phyloP scores from a whole-genome alignment of 2,888 invertebrate genomes.

The Acronicta alni region DNA sequence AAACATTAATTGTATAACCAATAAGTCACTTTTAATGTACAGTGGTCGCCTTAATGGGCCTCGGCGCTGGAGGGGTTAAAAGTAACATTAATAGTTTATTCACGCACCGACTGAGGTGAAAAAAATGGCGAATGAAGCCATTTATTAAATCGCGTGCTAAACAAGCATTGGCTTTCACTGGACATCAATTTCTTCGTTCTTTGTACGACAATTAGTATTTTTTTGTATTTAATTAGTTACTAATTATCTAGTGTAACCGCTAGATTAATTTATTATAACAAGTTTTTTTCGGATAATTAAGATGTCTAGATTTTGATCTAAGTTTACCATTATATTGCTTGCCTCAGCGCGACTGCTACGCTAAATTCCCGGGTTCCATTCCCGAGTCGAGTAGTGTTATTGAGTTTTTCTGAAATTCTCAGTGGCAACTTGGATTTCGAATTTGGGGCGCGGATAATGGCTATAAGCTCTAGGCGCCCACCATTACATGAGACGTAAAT shows the following conservation, averaged over 20 bases:
- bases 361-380: too few relatives aligned
- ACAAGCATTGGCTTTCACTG: constrained; percentile 42
- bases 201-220: constrained; percentile 16
- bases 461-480: too few relatives aligned
- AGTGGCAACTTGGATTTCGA: too few relatives aligned
- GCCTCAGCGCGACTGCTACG: background rate
- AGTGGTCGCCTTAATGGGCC: constrained; percentile 16
- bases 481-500: too few relatives aligned
- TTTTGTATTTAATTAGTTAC: constrained; percentile 37
- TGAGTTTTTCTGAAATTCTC: too few relatives aligned
- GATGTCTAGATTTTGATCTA: background rate
- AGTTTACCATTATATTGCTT: background rate
- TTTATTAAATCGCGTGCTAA: constrained; percentile 42
- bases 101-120: constrained; percentile 10
- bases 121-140: constrained; percentile 30
- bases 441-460: too few relatives aligned
- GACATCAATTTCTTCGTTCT: constrained; percentile 30
- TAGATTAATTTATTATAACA: constrained; percentile 35
- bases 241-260: constrained; percentile 41
- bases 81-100: constrained; percentile 10
- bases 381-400: too few relatives aligned
- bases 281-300: constrained; percentile 16
- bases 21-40: constrained; percentile 24
- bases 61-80: constrained; percentile 16
- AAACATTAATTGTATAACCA: constrained; percentile 16